Evolutionary conservation across 2,113 vertebrate species (phyloP), one percentile per base, ranked within the genome.

Genomic region (Phyllopteryx taeniolatus): DNA sequence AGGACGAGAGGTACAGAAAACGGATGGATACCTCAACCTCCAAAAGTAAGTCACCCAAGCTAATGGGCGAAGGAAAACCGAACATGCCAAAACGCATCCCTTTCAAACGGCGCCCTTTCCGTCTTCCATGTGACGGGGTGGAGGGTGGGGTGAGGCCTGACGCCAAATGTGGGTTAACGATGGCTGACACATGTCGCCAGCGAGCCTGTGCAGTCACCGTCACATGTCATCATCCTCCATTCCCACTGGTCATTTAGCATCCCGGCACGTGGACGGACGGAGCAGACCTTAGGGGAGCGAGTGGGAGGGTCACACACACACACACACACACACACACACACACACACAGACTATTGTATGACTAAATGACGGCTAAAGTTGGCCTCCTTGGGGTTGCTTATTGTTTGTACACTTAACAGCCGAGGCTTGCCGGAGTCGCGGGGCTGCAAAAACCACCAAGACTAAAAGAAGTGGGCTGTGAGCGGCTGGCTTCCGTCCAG

Each of bases 141-240:
- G 43, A 10, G 43, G 43, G 43, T 11, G 44, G 11, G 68, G 79
- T 82, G 80, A 76, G 76, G 70, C 76, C 74, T 87, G 79, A 74
- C 59, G 76, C 64, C 75, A 82, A 86, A 91, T 89, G 78, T 89
- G 82, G 86, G 89, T 85, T 90, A 90, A 91, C 89, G 86, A 82
- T 79, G 75, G 73, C 85, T 88, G 84, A 86, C 87, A 88, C 87
- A 90, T 85, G 86, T 88, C 89, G 86, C 87, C 84, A 88, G 79
- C 78, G 87, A 85, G 82, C 85, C 82, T 86, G 86, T 75, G 79
- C 85, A 88, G 85, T 89, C 83, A 67, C 86, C 86, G 88, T 88
- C 89, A 89, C 82, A 85, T 83, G 79, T 42, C 59, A 90, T 91
- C 84, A 82, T 79, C 59, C 56, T 90, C 88, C 85, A 74, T 79